A percentile compares a stretch with the other conserved stretches of the same genome.
Evolutionary conservation across 1,140 invertebrate genomes (phyloP).

Genomic region (Chrysoperla carnea): DNA sequence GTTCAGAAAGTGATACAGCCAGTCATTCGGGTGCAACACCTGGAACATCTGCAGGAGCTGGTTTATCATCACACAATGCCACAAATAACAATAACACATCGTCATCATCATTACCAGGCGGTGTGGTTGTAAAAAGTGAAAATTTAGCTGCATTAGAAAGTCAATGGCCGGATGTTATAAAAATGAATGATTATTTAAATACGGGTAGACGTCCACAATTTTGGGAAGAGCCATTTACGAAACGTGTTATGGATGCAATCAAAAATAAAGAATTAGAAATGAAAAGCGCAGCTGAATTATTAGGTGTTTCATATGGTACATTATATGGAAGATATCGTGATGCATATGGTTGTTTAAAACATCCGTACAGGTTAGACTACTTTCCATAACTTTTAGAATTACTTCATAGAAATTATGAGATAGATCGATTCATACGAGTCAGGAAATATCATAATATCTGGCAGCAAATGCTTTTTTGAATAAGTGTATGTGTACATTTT

Average conservation of each 20-base stretch:
- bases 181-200: slow-evolving; percentile 74
- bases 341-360: slow-evolving; percentile 72
- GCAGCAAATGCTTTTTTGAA: neutral
- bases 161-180: slow-evolving; percentile 60
- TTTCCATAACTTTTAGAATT: neutral
- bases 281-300: slow-evolving; percentile 76
- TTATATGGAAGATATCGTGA: slow-evolving; percentile 74
- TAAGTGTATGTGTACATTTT: too few species aligned
- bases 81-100: slow-evolving; percentile 18
- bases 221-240: slow-evolving; percentile 73
- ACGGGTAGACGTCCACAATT: slow-evolving; percentile 74
- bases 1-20: too few species aligned
- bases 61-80: slow-evolving; percentile 21
- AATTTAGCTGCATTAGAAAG: slow-evolving; percentile 21
- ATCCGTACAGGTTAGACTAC: slow-evolving; percentile 45
- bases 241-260: slow-evolving; percentile 72
- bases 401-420: neutral
- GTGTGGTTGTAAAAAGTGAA: neutral
- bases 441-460: neutral
- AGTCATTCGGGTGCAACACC: slow-evolving; percentile 8
- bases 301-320: slow-evolving; percentile 77
- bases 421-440: neutral
- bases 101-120: slow-evolving; percentile 2
- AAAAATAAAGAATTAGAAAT: slow-evolving; percentile 81
- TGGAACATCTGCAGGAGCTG: slow-evolving; percentile 14